A percentile compares a stretch with the other conserved stretches of the same genome.
Conservation (phyloP, 2,113 vertebrate species). For the Rhabdomys dilectus region DNA sequence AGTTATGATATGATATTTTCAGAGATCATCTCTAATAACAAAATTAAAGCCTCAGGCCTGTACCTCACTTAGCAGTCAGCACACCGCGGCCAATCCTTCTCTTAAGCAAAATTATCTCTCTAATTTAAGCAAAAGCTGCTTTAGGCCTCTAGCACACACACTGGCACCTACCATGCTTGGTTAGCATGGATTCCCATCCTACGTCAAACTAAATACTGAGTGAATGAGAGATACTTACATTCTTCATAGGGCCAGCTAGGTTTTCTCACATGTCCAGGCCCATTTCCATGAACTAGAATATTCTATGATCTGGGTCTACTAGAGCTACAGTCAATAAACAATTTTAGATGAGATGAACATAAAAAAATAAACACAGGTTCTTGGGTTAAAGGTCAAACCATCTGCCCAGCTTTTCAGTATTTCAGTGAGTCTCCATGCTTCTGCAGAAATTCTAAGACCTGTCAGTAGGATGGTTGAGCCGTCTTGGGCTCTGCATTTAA, state of each 20-base stretch:
- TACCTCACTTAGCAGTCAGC: background rate
- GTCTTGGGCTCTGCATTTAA: background rate
- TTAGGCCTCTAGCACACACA: background rate
- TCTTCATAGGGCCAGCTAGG: background rate
- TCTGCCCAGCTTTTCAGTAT: background rate
- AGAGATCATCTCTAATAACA: background rate
- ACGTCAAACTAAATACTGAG: background rate
- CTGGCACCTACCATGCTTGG: background rate
- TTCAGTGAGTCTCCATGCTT: background rate
- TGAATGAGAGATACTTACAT: background rate
- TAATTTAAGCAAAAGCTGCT: background rate
- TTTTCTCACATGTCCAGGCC: background rate
- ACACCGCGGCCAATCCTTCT: background rate
- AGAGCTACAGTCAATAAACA: background rate
- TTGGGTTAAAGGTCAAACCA: background rate
- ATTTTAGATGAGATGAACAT: constrained; percentile 38
- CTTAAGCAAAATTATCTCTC: background rate
- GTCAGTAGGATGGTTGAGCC: background rate
- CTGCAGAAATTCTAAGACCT: background rate
- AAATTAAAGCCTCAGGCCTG: background rate
- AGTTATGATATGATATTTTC: background rate
- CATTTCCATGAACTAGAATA: background rate
- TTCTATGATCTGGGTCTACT: background rate
- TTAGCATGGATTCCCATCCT: background rate
- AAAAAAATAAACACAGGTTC: constrained; percentile 7